A percentile compares a stretch with the other conserved stretches of the same genome.
These are phyloP conservation scores for Drosophila repletoides DNA, from an alignment of 1,140 invertebrate genomes.

Conservation along the genomic window DNA sequence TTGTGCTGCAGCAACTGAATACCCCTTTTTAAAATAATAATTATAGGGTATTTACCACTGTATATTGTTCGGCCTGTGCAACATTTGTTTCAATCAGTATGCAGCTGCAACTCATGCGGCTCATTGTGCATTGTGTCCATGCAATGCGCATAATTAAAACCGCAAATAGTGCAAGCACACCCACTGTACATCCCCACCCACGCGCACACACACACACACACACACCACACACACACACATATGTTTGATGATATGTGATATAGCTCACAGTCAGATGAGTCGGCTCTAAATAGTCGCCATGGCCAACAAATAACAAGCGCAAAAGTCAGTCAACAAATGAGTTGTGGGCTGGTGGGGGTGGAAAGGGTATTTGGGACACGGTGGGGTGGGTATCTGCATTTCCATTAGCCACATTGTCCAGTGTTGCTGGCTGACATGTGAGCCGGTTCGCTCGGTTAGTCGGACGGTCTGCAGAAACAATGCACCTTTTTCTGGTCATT, in stretches of 20 bases:
- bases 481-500: conserved; percentile 29
- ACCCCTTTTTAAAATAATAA: no score
- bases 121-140: conserved; percentile 37
- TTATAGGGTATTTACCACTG: conserved; percentile 9
- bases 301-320: conserved; percentile 31
- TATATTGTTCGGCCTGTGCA: conserved; percentile 5
- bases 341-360: not conserved
- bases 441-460: conserved; percentile 6
- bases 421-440: conserved; percentile 38
- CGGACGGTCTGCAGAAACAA: conserved; percentile 10
- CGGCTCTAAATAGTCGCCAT: conserved; percentile 24
- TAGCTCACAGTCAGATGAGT: conserved; percentile 1
- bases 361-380: not conserved
- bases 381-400: not conserved
- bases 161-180: conserved; percentile 36
- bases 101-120: conserved; percentile 15
- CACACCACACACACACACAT: not conserved
- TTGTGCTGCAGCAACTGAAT: not conserved
- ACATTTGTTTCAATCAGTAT: conserved; percentile 38
- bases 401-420: no score
- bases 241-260: conserved; percentile 36
- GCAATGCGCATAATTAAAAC: conserved; percentile 44
- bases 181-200: not conserved
- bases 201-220: not conserved
- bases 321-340: conserved; percentile 35